Base-by-base conservation (phyloP, 2,113 vertebrate genomes). In the Lophura nycthemera region DNA sequence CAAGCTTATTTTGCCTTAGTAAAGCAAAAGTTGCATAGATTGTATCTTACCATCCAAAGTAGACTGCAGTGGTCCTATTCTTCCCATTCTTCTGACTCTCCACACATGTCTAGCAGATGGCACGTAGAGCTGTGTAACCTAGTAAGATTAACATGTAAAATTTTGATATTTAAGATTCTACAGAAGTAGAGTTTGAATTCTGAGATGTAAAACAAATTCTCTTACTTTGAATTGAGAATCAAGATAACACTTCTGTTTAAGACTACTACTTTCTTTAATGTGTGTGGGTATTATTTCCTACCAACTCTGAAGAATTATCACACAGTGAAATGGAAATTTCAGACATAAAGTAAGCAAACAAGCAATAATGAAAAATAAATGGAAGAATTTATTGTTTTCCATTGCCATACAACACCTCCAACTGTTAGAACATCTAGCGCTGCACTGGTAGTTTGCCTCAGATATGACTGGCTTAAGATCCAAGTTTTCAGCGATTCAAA, bases 121-220 rank as follows among this genome's bases (percentile, higher is more conserved):
- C 54, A 99, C 99, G 10, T 99, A 99, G 59, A 99, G 98, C 95
- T 99, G 99, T 1, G 99, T 99, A 94, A 99, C 99, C 99, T 99
- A 89, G 7, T 16, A 91, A 22, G 80, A 74, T 85, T 20, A 86
- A 88, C 22, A 81, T 36, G 25, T 24, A 75, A 34, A 78, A 54
- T 81, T 54, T 29, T 75, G 36, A 19, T 67, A 78, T 47, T 72
- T 30, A 43, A n/a, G 10, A 69, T 70, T 47, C 8, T 29, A 56
- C 6, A 75, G 18, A 87, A 85, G 63, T 8, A 0, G 0, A 78
- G 4, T 69, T 52, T 56, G 42, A 71, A 84, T 63, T 76, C 2
- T 50, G 14, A 82, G 21, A 45, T 36, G 12, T 16, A 52, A 87
- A 77, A 67, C 47, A 59, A 61, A 78, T 60, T 66, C 32, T 63